Evolutionary conservation across 2,888 invertebrate species (phyloP).

Genomic region (Erannis defoliaria): DNA sequence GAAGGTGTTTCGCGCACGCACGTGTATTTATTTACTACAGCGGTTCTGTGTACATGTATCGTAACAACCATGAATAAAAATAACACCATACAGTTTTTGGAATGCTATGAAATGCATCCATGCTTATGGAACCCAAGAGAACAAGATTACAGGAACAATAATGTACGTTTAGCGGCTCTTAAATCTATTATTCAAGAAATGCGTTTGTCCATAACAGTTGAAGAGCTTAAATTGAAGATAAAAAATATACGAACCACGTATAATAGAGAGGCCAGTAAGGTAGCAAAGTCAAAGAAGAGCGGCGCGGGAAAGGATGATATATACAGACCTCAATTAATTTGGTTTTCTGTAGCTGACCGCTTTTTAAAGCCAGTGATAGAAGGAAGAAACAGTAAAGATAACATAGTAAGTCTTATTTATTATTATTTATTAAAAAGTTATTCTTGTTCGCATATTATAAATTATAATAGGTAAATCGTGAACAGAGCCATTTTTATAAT

Average conservation of each 20-base stretch:
- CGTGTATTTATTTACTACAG: constrained; percentile 37
- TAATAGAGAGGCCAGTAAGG: constrained; percentile 54
- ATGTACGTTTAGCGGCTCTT: constrained; percentile 49
- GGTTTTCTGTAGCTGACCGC: constrained; percentile 57
- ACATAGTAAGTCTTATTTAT: constrained; percentile 53
- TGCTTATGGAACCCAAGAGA: constrained; percentile 51
- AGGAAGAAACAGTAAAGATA: constrained; percentile 51
- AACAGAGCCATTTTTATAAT: constrained; percentile 33
- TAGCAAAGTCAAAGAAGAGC: constrained; percentile 54
- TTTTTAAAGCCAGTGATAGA: constrained; percentile 55
- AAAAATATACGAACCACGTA: constrained; percentile 55
- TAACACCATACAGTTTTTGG: constrained; percentile 48
- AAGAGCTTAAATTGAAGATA: constrained; percentile 50
- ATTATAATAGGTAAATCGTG: constrained; percentile 39
- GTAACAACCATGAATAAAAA: constrained; percentile 9
- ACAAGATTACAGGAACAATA: constrained; percentile 48
- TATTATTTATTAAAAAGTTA: constrained; percentile 48
- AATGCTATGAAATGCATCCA: constrained; percentile 48
- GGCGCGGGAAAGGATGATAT: constrained; percentile 51
- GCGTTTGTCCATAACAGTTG: constrained; percentile 50
- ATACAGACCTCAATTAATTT: constrained; percentile 54
- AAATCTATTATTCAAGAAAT: constrained; percentile 49
- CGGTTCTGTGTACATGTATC: background rate
- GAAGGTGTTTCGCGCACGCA: constrained; percentile 43
- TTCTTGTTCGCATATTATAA: constrained; percentile 43